Base-by-base conservation (phyloP, 92 coral and sea anemone species). In the Pocillopora grandis region DNA sequence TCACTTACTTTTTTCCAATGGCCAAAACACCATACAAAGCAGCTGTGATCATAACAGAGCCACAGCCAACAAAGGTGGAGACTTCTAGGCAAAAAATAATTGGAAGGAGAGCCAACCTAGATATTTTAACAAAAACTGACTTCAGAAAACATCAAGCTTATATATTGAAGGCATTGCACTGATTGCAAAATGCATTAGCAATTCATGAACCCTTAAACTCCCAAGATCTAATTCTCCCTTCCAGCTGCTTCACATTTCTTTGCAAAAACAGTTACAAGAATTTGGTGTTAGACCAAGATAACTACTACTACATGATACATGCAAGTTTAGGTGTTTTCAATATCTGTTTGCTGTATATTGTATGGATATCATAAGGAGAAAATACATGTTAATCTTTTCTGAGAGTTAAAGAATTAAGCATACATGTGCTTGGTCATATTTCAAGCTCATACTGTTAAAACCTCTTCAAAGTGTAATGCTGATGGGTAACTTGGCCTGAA, bases 11-110 rank as follows among this genome's bases (percentile, higher is more conserved):
- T 87, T 84, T 90, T 23, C 98, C 98, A 83, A 96, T 94, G 55
- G 98, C 98, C 82, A 96, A 86, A 17, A 96, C 98, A 66, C 98
- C 98, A 86, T 96, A 96, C 48, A 96, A 76, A 17, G 96, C 98
- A 48, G 98, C 96, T 61, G 98, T 96, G 66, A 96, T 88, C 35
- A 94, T 76, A 49, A 96, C 78, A 56, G 96, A 78, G 27, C 98
- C 98, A 87, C 92, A 71, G 15, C 98, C 98, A 80, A 89, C 89
- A 81, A 94, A 94, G 16, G 98, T 96, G 16, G 98, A 94, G 52
- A 84, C 80, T 82, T 96, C 95, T 62, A 90, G 85, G 76, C 98
- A 96, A 84, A 96, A 77, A 64, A 96, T 70, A 56, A 94, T 79
- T 21, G 98, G 98, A 77, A 85, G 67, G 76, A 96, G 71, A 3